phyloP scores from a whole-genome alignment of 2,797 vertebrate genomes.

The Cynopterus sphinx region DNA sequence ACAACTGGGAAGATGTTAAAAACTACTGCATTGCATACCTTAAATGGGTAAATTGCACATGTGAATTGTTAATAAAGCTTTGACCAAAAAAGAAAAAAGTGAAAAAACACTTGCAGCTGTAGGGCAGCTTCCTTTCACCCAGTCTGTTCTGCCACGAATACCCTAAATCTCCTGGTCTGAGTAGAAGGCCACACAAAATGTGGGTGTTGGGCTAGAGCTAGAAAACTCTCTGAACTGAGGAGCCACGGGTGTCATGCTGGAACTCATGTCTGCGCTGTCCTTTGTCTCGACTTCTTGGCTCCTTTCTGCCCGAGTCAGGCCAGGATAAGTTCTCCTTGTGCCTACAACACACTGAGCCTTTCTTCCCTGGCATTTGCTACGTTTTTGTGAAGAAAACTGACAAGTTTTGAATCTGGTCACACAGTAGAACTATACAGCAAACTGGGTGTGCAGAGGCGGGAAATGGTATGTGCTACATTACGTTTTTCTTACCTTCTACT shows the following conservation, averaged over 20 bases:
- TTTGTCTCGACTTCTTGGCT: not conserved
- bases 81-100: not conserved
- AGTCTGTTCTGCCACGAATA: not conserved
- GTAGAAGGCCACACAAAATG: not conserved
- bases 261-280: not conserved
- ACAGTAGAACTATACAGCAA: constrained; percentile 17
- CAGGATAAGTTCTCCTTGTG: constrained; percentile 55
- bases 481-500: constrained; percentile 34
- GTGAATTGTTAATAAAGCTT: not conserved
- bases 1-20: not conserved
- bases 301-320: not conserved
- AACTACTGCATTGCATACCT: not conserved
- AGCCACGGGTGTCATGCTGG: not conserved
- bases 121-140: not conserved
- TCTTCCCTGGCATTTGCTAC: constrained; percentile 15
- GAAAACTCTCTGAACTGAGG: not conserved
- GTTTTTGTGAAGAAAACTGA: not conserved
- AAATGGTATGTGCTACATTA: not conserved
- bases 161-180: not conserved
- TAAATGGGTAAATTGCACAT: not conserved
- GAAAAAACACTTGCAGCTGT: not conserved
- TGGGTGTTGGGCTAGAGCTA: too few relatives aligned
- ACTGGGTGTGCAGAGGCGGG: not conserved
- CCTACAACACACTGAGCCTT: constrained; percentile 48
- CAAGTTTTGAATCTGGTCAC: constrained; percentile 40